Base-by-base conservation (phyloP, 2,113 vertebrate species). In the Gavia stellata region DNA sequence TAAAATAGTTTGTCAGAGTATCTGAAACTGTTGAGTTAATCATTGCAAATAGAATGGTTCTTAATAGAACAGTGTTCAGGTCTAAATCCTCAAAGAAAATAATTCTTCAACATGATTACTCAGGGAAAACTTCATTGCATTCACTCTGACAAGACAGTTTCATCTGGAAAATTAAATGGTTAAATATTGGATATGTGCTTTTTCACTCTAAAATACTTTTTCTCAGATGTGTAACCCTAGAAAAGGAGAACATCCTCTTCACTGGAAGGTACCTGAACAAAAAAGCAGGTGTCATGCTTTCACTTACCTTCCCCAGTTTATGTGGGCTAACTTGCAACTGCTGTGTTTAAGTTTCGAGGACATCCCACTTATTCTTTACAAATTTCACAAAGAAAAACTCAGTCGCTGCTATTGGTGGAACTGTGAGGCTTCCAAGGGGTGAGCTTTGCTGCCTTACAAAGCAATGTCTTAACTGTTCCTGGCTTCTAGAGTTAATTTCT, bases 371-470 rank as follows among this genome's bases (percentile, higher is more conserved):
- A 61, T 1, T 77, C 17, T 45, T 53, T 68, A 38, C 34, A 8
- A 75, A 45, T 9, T 65, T 53, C 2, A 1, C 67, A 21, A 85
- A 59, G 4, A 47, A 34, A 92, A 77, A 3, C 7, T 17, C 28
- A 61, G 24, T 44, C 82, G 26, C n/a, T 80, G 42, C n/a, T 90
- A 0, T 61, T 14, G 20, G 45, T 50, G 33, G n/a, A 78, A 9
- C 5, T 24, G 33, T 50, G 67, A 50, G 47, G 12, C 10, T 93
- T 82, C 29, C 14, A 19, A 19, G 65, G 40, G 18, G 23, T 55
- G 36, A 28, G 13, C 17, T 82, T 62, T 45, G 20, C 4, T 17
- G 50, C 45, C 0, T 0, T 8, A 14, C 3, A 17, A 40, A 81
- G 33, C 36, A 29, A 0, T 61, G 33, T 71, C 47, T 50, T 72